Evolutionary conservation across 2,113 vertebrate genomes (phyloP).

Genomic region (Progne subis): DNA sequence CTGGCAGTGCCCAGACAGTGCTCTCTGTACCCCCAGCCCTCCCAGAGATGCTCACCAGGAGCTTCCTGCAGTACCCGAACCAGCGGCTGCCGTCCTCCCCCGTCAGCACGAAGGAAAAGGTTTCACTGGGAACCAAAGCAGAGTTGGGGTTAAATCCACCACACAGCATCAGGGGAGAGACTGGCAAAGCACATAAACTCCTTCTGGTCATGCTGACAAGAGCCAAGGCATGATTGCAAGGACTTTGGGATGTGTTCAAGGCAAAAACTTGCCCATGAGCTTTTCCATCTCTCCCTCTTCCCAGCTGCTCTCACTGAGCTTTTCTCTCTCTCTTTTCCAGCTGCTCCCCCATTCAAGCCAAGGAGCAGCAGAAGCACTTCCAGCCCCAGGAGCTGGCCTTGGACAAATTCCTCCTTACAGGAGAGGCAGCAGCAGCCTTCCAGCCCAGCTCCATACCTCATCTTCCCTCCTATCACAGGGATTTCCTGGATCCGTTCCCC

Average conservation of each 20-base stretch:
- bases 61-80: conserved; percentile 98
- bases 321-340: neutral
- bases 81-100: conserved; percentile 96
- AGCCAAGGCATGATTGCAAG: neutral
- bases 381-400: neutral
- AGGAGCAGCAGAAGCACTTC: neutral
- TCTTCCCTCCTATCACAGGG: neutral
- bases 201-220: neutral
- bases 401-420: neutral
- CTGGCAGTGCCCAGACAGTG: neutral
- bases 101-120: conserved; percentile 95
- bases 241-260: neutral
- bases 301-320: neutral
- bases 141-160: neutral
- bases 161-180: neutral
- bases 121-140: conserved; percentile 83
- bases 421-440: neutral
- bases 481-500: neutral
- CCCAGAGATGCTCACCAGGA: conserved; percentile 85
- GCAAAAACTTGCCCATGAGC: neutral
- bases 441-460: neutral
- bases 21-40: neutral
- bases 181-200: neutral
- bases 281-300: neutral
- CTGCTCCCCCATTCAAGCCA: neutral